Evolutionary conservation across 1,140 invertebrate genomes (phyloP).

Genomic region (Asobara japonica): DNA sequence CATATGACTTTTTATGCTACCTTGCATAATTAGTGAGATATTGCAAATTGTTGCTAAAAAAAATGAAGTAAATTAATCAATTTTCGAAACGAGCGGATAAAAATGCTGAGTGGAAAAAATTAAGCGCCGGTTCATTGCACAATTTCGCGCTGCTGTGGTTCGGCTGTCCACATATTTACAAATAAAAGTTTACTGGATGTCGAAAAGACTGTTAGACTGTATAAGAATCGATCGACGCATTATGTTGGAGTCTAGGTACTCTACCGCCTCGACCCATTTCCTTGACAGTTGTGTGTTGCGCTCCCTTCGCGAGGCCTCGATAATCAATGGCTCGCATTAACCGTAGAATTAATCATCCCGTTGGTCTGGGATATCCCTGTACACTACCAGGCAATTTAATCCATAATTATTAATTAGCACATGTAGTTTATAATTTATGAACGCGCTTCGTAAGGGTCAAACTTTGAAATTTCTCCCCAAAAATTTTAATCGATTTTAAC

Average conservation of each 20-base stretch:
- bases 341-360: slow-evolving; percentile 2
- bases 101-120: neutral
- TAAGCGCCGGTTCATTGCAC: too few relatives aligned
- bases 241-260: neutral
- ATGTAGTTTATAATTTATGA: neutral
- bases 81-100: too few relatives aligned
- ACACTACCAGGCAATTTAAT: neutral
- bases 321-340: slow-evolving; percentile 11
- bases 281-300: neutral
- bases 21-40: too few relatives aligned
- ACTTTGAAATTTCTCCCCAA: neutral
- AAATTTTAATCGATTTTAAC: too few relatives aligned
- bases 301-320: neutral
- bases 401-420: slow-evolving; percentile 3
- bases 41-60: too few relatives aligned
- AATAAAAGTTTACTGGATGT: neutral
- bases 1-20: too few relatives aligned
- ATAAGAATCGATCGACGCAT: neutral
- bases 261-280: slow-evolving; percentile 10
- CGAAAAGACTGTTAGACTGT: neutral
- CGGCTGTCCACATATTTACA: neutral
- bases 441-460: neutral
- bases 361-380: neutral
- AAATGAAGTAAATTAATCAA: too few relatives aligned
- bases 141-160: too few relatives aligned